These are phyloP conservation scores for Aviceda subcristata DNA, from an alignment of 2,113 vertebrate species.

Conservation along the genomic window DNA sequence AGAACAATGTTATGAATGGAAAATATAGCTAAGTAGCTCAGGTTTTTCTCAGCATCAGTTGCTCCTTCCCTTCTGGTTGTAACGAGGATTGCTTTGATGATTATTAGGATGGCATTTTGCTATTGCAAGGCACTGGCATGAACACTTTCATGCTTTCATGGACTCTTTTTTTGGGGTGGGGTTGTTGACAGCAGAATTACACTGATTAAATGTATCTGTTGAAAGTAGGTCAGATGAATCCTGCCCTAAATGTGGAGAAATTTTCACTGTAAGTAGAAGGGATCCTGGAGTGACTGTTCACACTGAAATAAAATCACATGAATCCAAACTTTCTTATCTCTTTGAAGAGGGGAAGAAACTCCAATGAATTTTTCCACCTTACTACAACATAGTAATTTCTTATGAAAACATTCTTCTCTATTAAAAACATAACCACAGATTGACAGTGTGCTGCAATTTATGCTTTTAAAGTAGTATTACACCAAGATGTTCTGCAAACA, in stretches of 20 bases:
- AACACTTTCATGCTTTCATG: slow-evolving; percentile 13
- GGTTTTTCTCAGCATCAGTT: background rate
- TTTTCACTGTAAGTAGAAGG: background rate
- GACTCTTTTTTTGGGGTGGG: background rate
- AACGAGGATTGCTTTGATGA: background rate
- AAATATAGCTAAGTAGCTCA: background rate
- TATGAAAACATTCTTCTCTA: background rate
- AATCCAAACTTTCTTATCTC: background rate
- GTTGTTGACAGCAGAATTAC: background rate
- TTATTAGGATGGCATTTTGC: background rate
- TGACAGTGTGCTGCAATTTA: background rate
- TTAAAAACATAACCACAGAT: background rate
- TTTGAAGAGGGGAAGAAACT: background rate
- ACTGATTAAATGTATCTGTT: background rate
- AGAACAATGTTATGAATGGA: background rate
- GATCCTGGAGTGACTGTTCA: background rate
- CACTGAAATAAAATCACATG: background rate
- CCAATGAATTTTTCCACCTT: background rate
- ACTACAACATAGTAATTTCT: background rate
- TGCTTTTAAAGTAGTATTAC: background rate
- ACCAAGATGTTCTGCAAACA: background rate
- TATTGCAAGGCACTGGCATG: background rate
- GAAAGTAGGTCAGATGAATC: slow-evolving; percentile 14
- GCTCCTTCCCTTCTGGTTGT: background rate
- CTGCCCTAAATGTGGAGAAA: background rate